These are phyloP conservation scores for Phymorhynchus buccinoides DNA, from an alignment of 1,140 invertebrate genomes.

Conservation along the genomic window DNA sequence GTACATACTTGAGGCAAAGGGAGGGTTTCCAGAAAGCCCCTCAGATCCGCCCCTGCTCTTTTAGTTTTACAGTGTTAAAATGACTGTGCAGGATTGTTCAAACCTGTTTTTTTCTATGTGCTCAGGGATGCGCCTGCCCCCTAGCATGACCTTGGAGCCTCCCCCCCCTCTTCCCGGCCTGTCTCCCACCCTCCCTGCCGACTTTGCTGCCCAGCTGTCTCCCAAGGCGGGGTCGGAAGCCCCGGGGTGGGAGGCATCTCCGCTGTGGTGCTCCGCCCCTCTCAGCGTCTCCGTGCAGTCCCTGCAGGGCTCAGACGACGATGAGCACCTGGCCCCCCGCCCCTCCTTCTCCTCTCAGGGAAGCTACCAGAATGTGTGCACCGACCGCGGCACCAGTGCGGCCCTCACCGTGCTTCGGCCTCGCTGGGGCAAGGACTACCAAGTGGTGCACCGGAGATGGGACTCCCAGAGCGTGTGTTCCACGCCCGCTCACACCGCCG, in stretches of 20 bases:
- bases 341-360: constrained; percentile 85
- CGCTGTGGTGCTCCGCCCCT: constrained; percentile 40
- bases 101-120: background rate
- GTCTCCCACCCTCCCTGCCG: background rate
- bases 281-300: constrained; percentile 56
- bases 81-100: too few relatives aligned
- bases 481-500: constrained; percentile 53
- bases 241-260: constrained; percentile 28
- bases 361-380: constrained; percentile 76
- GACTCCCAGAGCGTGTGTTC: constrained; percentile 77
- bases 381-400: constrained; percentile 77
- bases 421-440: constrained; percentile 91
- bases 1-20: too few relatives aligned
- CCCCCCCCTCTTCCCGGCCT: background rate
- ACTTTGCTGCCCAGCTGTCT: background rate
- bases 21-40: too few relatives aligned
- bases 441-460: constrained; percentile 81
- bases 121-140: background rate
- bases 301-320: constrained; percentile 40
- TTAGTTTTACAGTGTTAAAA: too few relatives aligned
- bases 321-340: constrained; percentile 67
- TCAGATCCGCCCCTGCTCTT: too few relatives aligned
- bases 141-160: background rate
- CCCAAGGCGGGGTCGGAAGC: background rate
- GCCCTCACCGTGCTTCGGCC: constrained; percentile 86